Conservation (phyloP, 2,888 invertebrate species). For the Elmis aenea region DNA sequence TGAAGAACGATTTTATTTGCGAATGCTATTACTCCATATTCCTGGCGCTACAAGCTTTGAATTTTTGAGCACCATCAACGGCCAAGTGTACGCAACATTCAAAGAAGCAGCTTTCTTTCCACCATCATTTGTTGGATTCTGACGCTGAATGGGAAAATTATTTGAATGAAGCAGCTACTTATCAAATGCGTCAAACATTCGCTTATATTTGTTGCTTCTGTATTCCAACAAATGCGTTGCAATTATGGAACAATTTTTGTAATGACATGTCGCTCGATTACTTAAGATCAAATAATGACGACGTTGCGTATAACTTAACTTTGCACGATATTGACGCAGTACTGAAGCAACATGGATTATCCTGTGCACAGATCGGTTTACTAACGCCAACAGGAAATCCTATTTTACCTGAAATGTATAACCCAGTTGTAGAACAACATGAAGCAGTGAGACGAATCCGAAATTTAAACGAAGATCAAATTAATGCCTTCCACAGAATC, state of each 20-base stretch:
- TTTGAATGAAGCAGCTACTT: constrained; percentile 26
- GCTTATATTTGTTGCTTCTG: constrained; percentile 13
- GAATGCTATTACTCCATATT: constrained; percentile 25
- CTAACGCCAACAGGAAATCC: background rate
- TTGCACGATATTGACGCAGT: background rate
- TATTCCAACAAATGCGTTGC: background rate
- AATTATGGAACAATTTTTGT: constrained; percentile 2
- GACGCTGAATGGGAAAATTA: constrained; percentile 28
- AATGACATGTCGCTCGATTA: background rate
- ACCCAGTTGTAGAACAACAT: background rate
- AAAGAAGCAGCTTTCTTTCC: constrained; percentile 14
- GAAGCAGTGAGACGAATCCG: background rate
- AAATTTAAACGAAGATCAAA: constrained; percentile 3
- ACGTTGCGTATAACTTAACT: background rate
- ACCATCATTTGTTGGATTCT: constrained; percentile 29
- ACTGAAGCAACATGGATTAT: background rate
- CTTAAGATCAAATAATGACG: background rate
- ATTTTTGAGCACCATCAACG: constrained; percentile 29
- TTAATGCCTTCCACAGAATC: background rate
- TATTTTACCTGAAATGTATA: background rate
- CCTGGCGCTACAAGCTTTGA: constrained; percentile 27
- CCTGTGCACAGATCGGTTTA: background rate
- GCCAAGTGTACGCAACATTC: constrained; percentile 27
- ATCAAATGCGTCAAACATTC: constrained; percentile 33
- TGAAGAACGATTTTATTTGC: constrained; percentile 20